Base-by-base conservation (phyloP, 2,113 vertebrate species). In the Panthera tigris region DNA sequence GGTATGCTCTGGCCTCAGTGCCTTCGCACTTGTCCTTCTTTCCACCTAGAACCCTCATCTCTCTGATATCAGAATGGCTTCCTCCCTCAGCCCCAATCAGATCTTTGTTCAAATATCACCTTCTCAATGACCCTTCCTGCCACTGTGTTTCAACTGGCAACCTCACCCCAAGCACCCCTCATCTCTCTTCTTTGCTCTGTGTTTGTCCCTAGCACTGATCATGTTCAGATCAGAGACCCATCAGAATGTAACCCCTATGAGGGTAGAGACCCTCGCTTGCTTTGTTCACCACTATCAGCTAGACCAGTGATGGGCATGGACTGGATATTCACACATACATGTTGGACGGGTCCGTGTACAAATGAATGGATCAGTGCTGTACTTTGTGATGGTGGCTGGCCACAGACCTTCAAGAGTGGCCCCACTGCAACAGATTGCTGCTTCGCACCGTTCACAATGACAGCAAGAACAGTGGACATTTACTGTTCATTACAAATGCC, bases 1-100 rank as follows among this genome's bases (percentile, higher is more conserved):
- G 4, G 5, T 1, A 1, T 14, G 6, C n/a, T 55, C 41, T 1
- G 1, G 25, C 12, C n/a, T 55, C n/a, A 25, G 6, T 0, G 1
- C 29, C 69, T 76, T 84, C n/a, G 27, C 0, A 12, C 21, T 16
- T 36, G 11, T 1, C 55, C 57, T 13, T 81, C 14, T 5, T 13
- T 39, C 68, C 16, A 2, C 8, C 66, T 52, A 9, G n/a, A 85
- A 63, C 33, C 29, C 9, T 45, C 29, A 16, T 21, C 82, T 23
- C 7, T 36, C 41, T 0, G 3, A 8, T 27, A 23, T n/a, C 52
- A 52, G n/a, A 66, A 33, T 29, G 69, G 12, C n/a, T 63, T 52
- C 25, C n/a, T 94, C 27, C 78, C 15, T 79, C 69, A 36, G 25
- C 5, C 5, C 48, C 11, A 41, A 57, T 80, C 45, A 71, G 50